phyloP scores from a whole-genome alignment of 2,888 invertebrate species.

The Cantharis rustica region DNA sequence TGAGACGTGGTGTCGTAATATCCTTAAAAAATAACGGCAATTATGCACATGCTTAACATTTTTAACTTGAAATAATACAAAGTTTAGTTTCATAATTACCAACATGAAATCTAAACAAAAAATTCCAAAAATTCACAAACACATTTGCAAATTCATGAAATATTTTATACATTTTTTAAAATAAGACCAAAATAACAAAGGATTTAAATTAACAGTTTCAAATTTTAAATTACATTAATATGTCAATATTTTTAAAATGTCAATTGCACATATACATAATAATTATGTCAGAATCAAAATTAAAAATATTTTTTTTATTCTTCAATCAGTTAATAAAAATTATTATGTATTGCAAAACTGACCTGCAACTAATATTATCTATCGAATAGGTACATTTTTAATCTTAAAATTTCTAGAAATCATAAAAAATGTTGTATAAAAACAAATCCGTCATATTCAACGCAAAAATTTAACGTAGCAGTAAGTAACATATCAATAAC shows the following conservation, averaged over 20 bases:
- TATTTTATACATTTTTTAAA: slow-evolving; percentile 2
- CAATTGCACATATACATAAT: not conserved
- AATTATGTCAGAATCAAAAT: not conserved
- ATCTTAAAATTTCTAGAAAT: not conserved
- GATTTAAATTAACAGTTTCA: not conserved
- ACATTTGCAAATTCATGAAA: slow-evolving; percentile 53
- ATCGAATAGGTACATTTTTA: not conserved
- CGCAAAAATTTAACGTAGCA: not conserved
- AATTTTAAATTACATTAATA: not conserved
- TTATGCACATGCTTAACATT: not conserved
- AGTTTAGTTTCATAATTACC: not conserved
- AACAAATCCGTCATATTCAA: not conserved
- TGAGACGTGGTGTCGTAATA: slow-evolving; percentile 40
- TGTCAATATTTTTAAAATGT: not conserved
- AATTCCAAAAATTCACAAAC: slow-evolving; percentile 35
- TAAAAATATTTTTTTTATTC: not conserved
- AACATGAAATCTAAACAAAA: slow-evolving; percentile 5
- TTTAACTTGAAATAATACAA: not conserved
- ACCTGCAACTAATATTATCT: not conserved
- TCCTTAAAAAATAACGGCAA: slow-evolving; percentile 37
- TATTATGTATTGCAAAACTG: not conserved
- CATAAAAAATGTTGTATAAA: not conserved
- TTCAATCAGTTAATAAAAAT: not conserved
- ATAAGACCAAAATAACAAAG: not conserved
- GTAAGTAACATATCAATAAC: not conserved